Percentiles rank a stretch among this genome's conserved stretches.
Conservation (phyloP, 1,140 invertebrate species). For the Platorchestia sp. region DNA sequence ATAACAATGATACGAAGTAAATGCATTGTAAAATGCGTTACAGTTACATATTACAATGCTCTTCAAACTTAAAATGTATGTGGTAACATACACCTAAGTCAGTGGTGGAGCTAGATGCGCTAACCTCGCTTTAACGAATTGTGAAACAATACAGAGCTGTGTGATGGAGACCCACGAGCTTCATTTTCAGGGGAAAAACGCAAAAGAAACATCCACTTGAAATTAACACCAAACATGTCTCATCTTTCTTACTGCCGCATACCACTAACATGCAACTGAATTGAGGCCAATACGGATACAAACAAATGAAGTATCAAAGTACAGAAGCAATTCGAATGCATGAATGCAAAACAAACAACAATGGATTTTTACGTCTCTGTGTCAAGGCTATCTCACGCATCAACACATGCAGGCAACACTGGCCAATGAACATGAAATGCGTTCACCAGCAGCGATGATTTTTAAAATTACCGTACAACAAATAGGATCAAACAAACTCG, state of each 20-base stretch:
- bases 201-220: not conserved
- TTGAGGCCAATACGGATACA: not conserved
- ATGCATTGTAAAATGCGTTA: not conserved
- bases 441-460: not conserved
- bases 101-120: not conserved
- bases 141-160: not conserved
- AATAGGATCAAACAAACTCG: too few relatives aligned
- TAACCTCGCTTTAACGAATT: not conserved
- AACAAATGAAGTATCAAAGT: not conserved
- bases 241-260: not conserved
- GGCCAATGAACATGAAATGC: not conserved
- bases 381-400: not conserved
- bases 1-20: not conserved
- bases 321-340: not conserved
- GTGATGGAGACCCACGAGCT: not conserved
- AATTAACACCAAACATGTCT: not conserved
- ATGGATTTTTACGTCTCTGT: not conserved
- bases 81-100: not conserved
- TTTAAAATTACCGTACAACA: too few relatives aligned
- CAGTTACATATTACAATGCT: not conserved
- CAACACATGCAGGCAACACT: not conserved
- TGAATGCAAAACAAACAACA: not conserved
- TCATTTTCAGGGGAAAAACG: not conserved
- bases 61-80: not conserved
- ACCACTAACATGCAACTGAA: not conserved